Evolutionary conservation across 2,888 invertebrate species (phyloP).

Genomic region (Diarsia dahlii): DNA sequence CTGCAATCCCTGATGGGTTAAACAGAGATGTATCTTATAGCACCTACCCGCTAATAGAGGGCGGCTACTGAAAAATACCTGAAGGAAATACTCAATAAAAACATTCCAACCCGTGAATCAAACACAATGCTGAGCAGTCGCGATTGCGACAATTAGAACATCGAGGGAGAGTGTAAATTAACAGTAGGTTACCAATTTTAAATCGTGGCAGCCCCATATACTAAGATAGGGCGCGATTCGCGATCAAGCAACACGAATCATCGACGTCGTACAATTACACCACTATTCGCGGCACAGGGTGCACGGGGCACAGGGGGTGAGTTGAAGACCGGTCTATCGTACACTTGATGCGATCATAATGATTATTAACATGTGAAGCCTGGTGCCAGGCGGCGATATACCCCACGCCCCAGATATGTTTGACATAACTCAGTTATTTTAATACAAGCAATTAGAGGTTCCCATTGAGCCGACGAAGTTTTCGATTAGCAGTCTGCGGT

Average conservation of each 20-base stretch:
- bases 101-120: too few relatives aligned
- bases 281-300: slow-evolving; percentile 49
- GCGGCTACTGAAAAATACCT: too few relatives aligned
- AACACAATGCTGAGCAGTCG: too few relatives aligned
- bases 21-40: too few relatives aligned
- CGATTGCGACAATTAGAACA: too few relatives aligned
- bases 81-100: too few relatives aligned
- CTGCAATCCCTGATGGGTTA: too few relatives aligned
- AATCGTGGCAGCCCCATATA: neutral
- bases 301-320: slow-evolving; percentile 61
- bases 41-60: too few relatives aligned
- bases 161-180: too few relatives aligned
- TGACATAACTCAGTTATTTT: slow-evolving; percentile 90
- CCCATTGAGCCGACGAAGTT: slow-evolving; percentile 85
- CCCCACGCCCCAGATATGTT: slow-evolving; percentile 88
- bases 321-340: slow-evolving; percentile 85
- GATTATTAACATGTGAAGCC: slow-evolving; percentile 90
- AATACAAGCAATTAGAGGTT: slow-evolving; percentile 89
- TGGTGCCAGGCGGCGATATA: slow-evolving; percentile 86
- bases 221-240: neutral
- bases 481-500: slow-evolving; percentile 88
- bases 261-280: slow-evolving; percentile 55
- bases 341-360: slow-evolving; percentile 90
- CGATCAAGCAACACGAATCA: slow-evolving; percentile 12
- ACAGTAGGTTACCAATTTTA: neutral